Base-by-base conservation (phyloP, 2,113 vertebrate species). In the Corythornis cristatus region DNA sequence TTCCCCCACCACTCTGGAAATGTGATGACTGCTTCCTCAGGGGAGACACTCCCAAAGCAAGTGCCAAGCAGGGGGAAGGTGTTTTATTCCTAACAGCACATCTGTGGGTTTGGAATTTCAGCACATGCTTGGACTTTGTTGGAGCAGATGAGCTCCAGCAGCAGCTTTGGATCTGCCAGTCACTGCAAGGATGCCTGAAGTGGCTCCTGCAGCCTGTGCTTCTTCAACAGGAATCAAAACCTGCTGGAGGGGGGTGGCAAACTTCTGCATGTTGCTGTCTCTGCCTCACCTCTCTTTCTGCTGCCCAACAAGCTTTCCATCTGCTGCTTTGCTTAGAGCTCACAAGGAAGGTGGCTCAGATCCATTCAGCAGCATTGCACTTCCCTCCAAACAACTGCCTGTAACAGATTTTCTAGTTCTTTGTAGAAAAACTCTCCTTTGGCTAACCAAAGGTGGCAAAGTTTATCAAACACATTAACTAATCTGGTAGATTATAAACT, bases 21-120 rank as follows among this genome's bases (percentile, higher is more conserved):
- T 2, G 5, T 1, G 0, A 21, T n/a, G 29, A 25, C 72, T 75
- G 35, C 26, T 67, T 92, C 83, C 50, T 73, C 1, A 0, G 26
- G 10, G 13, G 19, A 72, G 10, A 21, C 50, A 40, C 8, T 75
- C 60, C 29, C 62, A 51, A 61, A 19, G 23, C 42, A 85, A 64
- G 42, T 14, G 13, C 8, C 89, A 85, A 54, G 29, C 14, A 26
- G 23, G 42, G 12, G 87, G 26, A 71, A 80, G 7, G 26, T 46
- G 29, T 71, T 71, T 89, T 75, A 67, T 28, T 67, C 10, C 5
- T n/a, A 80, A 64, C 9, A 84, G 26, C 21, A 14, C 1, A 1
- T 53, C 57, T 70, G 5, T 3, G 2, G 22, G 28, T 19, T 33
- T 28, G 58, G n/a, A 71, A 70, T 76, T 87, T 87, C 48, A 93